Percentiles rank a stretch among this genome's conserved stretches.
Conservation (phyloP, 2,113 vertebrate genomes). For the Steatornis caripensis region DNA sequence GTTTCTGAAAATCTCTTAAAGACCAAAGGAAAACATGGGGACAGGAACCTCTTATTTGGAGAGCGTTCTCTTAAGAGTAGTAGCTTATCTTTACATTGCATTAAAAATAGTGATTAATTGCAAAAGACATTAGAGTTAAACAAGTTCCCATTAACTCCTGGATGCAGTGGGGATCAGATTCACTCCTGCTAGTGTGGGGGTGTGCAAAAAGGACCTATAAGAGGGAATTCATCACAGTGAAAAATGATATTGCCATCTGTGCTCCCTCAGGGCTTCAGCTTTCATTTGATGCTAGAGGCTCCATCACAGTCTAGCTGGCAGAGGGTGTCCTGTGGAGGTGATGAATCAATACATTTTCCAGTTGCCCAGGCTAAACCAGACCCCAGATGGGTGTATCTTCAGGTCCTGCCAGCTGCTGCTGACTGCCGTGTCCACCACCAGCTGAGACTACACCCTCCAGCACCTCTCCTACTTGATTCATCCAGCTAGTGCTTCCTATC, state of each 20-base stretch:
- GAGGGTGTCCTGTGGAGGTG: neutral
- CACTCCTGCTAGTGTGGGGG: neutral
- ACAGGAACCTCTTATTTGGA: neutral
- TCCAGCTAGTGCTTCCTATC: neutral
- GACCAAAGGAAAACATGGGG: neutral
- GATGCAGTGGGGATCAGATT: neutral
- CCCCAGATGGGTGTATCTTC: neutral
- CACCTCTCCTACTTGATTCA: neutral
- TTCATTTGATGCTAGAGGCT: neutral
- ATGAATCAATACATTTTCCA: neutral
- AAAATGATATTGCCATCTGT: neutral
- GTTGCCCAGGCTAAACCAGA: neutral
- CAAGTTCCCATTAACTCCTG: neutral
- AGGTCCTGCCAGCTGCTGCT: neutral
- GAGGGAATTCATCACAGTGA: neutral
- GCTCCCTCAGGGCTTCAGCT: neutral
- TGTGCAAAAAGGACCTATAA: neutral
- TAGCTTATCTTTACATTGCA: neutral
- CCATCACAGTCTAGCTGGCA: neutral
- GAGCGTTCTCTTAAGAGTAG: neutral
- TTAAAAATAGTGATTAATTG: neutral
- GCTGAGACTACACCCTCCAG: neutral
- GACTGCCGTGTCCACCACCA: neutral
- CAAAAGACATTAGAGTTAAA: neutral
- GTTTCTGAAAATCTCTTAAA: neutral